These are phyloP conservation scores for Brachionus rubens DNA, from an alignment of 1,140 invertebrate genomes.

Conservation along the genomic window DNA sequence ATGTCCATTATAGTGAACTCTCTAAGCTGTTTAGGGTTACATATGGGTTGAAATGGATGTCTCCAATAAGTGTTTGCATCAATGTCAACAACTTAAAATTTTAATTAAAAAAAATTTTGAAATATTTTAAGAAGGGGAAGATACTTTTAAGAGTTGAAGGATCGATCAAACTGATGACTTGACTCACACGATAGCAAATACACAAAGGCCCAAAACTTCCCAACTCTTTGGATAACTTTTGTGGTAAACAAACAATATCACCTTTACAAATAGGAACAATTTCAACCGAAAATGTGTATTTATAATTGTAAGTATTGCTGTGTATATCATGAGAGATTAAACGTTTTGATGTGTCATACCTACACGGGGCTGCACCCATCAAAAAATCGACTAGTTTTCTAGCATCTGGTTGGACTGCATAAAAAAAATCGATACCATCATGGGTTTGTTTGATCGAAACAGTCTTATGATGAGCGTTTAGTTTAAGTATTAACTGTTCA, in stretches of 20 bases:
- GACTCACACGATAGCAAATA: slow-evolving; percentile 82
- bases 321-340: slow-evolving; percentile 94
- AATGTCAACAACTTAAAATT: slow-evolving; percentile 74
- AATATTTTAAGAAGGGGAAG: not conserved
- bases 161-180: slow-evolving; percentile 86
- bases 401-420: slow-evolving; percentile 79
- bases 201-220: slow-evolving; percentile 89
- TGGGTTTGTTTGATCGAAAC: slow-evolving; percentile 87
- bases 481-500: slow-evolving; percentile 93
- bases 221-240: slow-evolving; percentile 78
- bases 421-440: slow-evolving; percentile 95
- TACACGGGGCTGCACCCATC: slow-evolving; percentile 73
- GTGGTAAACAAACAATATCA: slow-evolving; percentile 85
- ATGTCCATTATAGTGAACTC: slow-evolving; percentile 95
- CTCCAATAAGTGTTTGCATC: slow-evolving; percentile 78
- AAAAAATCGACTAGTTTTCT: slow-evolving; percentile 94
- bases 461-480: slow-evolving; percentile 84
- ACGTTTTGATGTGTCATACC: slow-evolving; percentile 81
- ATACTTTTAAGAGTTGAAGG: slow-evolving; percentile 81
- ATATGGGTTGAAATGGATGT: slow-evolving; percentile 78
- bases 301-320: slow-evolving; percentile 95
- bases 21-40: slow-evolving; percentile 80
- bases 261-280: slow-evolving; percentile 93
- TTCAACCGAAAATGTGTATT: slow-evolving; percentile 77
- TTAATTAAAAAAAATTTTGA: not conserved